Conservation (phyloP, 2,888 invertebrate species). For the Drosophila greeni region DNA sequence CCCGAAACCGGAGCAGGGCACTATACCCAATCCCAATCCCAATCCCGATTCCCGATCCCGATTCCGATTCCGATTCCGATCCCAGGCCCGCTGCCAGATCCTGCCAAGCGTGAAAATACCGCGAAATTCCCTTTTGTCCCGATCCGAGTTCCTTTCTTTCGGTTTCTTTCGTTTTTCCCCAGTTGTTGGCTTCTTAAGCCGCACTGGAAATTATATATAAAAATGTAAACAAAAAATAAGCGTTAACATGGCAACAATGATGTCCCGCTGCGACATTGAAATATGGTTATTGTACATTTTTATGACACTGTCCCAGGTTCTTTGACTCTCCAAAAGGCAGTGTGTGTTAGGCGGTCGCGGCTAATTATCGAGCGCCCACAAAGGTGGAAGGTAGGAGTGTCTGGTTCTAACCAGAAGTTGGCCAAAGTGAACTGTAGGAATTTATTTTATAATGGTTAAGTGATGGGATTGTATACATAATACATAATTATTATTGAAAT, state of each 20-base stretch:
- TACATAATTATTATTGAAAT: not conserved
- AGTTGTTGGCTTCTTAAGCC: conserved; percentile 28
- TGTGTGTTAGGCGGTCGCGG: conserved; percentile 5
- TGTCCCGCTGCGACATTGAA: conserved; percentile 79
- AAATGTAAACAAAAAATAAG: conserved; percentile 75
- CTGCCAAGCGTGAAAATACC: conserved; percentile 77
- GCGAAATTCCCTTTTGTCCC: conserved; percentile 70
- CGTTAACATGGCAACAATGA: conserved; percentile 80
- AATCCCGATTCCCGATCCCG: not conserved
- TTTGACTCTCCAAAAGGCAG: conserved; percentile 9
- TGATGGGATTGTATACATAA: not conserved
- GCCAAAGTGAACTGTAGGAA: not conserved
- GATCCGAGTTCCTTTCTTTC: conserved; percentile 13
- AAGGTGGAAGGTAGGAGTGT: not conserved
- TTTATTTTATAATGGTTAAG: too few relatives aligned
- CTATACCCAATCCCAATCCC: conserved; percentile 1
- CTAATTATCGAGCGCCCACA: conserved; percentile 4
- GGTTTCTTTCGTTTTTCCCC: not conserved
- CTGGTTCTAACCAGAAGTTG: too few relatives aligned
- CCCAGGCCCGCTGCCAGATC: conserved; percentile 6
- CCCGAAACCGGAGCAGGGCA: conserved; percentile 61
- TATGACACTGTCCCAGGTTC: conserved; percentile 68
- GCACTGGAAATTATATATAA: conserved; percentile 48
- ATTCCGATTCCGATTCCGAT: conserved; percentile 10
- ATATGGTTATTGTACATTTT: conserved; percentile 77